Evolutionary conservation across 2,888 invertebrate species (phyloP), one percentile per base, ranked within the genome.

Genomic region (Branchellion lobata): DNA sequence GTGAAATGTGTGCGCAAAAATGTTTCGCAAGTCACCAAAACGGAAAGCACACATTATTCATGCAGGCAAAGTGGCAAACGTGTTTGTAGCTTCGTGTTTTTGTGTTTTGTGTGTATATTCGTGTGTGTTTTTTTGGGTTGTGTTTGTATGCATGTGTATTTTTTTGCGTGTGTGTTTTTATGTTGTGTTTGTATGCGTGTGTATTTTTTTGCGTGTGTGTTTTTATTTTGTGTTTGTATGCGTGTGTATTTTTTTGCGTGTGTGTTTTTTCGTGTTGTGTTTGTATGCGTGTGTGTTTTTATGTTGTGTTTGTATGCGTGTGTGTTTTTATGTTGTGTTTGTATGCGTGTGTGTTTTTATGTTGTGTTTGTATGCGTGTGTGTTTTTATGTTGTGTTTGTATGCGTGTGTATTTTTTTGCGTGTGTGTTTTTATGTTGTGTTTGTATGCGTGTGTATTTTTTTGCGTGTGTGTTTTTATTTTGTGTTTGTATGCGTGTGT

Each of bases 171-270:
- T 73, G 73, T 73, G 27, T 29, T 8, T 71, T 8, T 71, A n/a
- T 71, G 71, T n/a, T 33, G 71, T 33, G 5, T 71, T 8, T 33
- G 33, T 71, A n/a, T 71, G 71, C 11, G 71, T 31, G 31, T 31
- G 71, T 31, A 8, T 71, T 5, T 27, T 3, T 33, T 8, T 71
- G 5, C 29, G 29, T 71, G 33, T 71, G 34, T 29, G 71, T n/a
- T n/a, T n/a, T n/a, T n/a, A n/a, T n/a, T n/a, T n/a, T n/a, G n/a
- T n/a, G n/a, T n/a, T n/a, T 71, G 33, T 71, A 29, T 31, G 33
- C 11, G 33, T 71, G n/a, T 71, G 71, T 71, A 29, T 71, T 8
- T 71, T 8, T 71, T 3, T 71, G 29, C n/a, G 71, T 71, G 71
- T 71, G 34, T 71, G 71, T n/a, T 3, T 31, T 5, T 71, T 3